phyloP scores from a whole-genome alignment of 2,797 vertebrate genomes.

The Myoxocephalus aenaeus region DNA sequence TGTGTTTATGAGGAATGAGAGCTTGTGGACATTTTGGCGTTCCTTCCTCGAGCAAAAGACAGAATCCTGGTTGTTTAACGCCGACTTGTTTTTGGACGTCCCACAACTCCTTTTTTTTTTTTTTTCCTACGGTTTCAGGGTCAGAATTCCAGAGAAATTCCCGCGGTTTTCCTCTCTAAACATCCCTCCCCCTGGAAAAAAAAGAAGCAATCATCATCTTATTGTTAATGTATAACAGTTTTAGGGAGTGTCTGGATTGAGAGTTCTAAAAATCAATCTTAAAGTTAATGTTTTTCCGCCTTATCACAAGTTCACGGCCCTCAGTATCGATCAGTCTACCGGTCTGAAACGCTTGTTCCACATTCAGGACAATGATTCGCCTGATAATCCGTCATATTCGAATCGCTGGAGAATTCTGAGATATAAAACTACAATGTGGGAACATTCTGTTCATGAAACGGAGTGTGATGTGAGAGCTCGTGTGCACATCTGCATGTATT shows the following conservation, averaged over 20 bases:
- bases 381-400: not conserved
- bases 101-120: slow-evolving; percentile 2
- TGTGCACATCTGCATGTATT: slow-evolving; percentile 12
- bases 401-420: not conserved
- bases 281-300: slow-evolving; percentile 29
- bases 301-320: not conserved
- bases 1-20: slow-evolving; percentile 24
- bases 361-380: slow-evolving; percentile 11
- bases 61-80: slow-evolving; percentile 48
- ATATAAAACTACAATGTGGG: not conserved
- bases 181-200: not conserved
- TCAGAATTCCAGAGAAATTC: slow-evolving; percentile 66
- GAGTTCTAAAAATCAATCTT: not conserved
- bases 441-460: slow-evolving; percentile 4
- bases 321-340: not conserved
- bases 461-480: not conserved
- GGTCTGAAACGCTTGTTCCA: not conserved
- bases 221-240: slow-evolving; percentile 28
- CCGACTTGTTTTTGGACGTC: not conserved
- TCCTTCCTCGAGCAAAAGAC: slow-evolving; percentile 33
- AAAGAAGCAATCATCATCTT: not conserved
- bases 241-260: slow-evolving; percentile 15
- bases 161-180: slow-evolving; percentile 63
- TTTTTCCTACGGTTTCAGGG: slow-evolving; percentile 9
- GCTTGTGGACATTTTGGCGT: slow-evolving; percentile 33